Evolutionary conservation across 2,113 vertebrate genomes (phyloP).

Genomic region (Python bivittatus): DNA sequence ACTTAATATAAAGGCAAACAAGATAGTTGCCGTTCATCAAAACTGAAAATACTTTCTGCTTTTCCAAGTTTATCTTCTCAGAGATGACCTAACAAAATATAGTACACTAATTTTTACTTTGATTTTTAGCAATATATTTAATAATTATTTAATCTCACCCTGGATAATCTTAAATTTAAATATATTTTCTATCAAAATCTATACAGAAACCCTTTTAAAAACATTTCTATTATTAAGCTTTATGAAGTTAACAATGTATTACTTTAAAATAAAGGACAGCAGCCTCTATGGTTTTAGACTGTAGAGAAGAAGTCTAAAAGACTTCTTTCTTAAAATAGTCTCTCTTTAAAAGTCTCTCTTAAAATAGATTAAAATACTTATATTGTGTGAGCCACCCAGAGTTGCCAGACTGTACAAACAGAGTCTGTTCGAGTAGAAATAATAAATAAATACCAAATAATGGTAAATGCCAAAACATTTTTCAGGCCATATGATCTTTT

Average conservation of each 20-base stretch:
- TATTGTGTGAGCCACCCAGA: neutral
- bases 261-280: constrained; percentile 31
- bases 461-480: constrained; percentile 36
- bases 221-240: neutral
- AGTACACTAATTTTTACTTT: neutral
- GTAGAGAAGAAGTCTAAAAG: constrained; percentile 14
- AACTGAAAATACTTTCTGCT: neutral
- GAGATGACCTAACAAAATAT: constrained; percentile 3
- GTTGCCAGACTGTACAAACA: neutral
- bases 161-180: neutral
- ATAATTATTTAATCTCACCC: neutral
- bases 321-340: too few relatives aligned
- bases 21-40: neutral
- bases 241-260: constrained; percentile 19
- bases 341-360: too few relatives aligned
- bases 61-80: constrained; percentile 18
- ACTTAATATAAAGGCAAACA: neutral
- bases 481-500: constrained; percentile 44
- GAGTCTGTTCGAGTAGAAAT: neutral
- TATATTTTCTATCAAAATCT: neutral
- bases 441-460: neutral
- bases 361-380: neutral
- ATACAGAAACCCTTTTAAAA: neutral
- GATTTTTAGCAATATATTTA: neutral
- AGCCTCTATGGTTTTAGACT: neutral